Evolutionary conservation across 2,797 vertebrate species (phyloP).

Genomic region (Lithobates pipiens): DNA sequence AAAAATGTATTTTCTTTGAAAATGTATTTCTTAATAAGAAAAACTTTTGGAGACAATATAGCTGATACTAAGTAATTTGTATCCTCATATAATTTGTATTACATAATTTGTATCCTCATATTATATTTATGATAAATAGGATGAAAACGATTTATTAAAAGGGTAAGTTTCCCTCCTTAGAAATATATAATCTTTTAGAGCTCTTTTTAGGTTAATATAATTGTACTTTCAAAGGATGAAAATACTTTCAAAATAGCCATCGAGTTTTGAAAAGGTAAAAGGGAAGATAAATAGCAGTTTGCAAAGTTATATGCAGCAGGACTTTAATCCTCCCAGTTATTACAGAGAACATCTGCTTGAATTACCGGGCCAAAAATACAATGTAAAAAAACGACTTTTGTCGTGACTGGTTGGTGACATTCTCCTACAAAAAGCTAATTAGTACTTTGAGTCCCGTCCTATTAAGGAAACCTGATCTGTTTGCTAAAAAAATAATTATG

Average conservation of each 20-base stretch:
- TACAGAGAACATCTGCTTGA: conserved; percentile 88
- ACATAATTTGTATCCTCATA: no score
- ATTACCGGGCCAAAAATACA: conserved; percentile 85
- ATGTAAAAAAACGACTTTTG: conserved; percentile 85
- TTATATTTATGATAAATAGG: no score
- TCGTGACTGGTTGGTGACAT: conserved; percentile 86
- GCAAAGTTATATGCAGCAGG: conserved; percentile 83
- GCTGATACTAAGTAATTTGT: no score
- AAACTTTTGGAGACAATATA: no score
- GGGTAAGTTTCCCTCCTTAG: not conserved
- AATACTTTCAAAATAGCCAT: conserved; percentile 26
- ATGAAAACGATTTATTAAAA: no score
- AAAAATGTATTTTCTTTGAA: no score
- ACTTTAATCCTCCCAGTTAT: conserved; percentile 82
- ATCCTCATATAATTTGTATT: no score
- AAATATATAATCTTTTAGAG: not conserved
- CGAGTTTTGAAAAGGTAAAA: conserved; percentile 71
- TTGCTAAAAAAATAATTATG: conserved; percentile 86
- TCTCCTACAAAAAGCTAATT: conserved; percentile 89
- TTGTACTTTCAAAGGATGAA: conserved; percentile 13
- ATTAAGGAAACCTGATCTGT: conserved; percentile 88
- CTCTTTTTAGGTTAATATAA: conserved; percentile 1
- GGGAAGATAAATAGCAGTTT: conserved; percentile 83
- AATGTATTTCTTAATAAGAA: no score
- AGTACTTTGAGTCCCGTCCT: conserved; percentile 87